These are phyloP conservation scores for Ornithoptera alexandrae DNA, from an alignment of 2,888 invertebrate species.

Conservation along the genomic window DNA sequence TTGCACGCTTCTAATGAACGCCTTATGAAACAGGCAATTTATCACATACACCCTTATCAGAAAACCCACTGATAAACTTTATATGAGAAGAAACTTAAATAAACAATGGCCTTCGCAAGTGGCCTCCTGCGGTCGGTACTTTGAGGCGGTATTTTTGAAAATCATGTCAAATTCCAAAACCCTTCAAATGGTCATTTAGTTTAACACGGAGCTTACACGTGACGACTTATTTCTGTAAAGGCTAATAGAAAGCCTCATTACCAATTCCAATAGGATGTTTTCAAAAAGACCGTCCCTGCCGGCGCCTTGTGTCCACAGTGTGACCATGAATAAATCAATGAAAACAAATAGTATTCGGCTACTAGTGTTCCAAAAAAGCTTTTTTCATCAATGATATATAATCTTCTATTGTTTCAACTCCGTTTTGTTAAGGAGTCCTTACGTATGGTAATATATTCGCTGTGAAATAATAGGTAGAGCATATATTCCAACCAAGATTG, in stretches of 20 bases:
- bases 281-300: constrained; percentile 68
- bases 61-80: constrained; percentile 70
- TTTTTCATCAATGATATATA: constrained; percentile 65
- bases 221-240: constrained; percentile 61
- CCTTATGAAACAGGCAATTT: constrained; percentile 79
- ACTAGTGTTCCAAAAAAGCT: constrained; percentile 73
- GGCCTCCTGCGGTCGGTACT: neutral
- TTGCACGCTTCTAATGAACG: constrained; percentile 78
- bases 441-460: constrained; percentile 75
- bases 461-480: constrained; percentile 71
- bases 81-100: constrained; percentile 66
- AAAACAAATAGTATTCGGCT: constrained; percentile 79
- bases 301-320: constrained; percentile 69
- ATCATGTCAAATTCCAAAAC: constrained; percentile 39
- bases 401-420: constrained; percentile 70
- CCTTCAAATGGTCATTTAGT: constrained; percentile 55
- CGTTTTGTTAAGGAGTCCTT: constrained; percentile 64
- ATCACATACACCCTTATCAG: constrained; percentile 76
- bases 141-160: constrained; percentile 29
- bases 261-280: constrained; percentile 67
- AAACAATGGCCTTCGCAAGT: constrained; percentile 53
- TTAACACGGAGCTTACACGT: constrained; percentile 63
- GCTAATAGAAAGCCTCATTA: constrained; percentile 69
- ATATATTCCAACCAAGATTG: constrained; percentile 72
- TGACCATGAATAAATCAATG: constrained; percentile 80